These are phyloP conservation scores for Pyrochroa serraticornis DNA, from an alignment of 2,888 invertebrate species.

Conservation along the genomic window DNA sequence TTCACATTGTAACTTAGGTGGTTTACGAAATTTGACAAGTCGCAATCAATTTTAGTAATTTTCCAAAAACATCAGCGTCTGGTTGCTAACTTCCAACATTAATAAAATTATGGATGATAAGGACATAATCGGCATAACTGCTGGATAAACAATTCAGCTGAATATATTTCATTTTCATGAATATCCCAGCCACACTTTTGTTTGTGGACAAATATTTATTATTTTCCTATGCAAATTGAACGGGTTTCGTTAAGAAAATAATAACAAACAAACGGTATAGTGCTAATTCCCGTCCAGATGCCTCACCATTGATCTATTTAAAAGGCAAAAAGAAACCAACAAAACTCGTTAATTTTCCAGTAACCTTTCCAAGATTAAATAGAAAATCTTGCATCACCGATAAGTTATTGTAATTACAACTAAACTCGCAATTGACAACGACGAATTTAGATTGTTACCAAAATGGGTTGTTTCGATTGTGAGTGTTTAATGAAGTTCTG, in stretches of 20 bases:
- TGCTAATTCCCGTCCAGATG: neutral
- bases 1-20: too few relatives aligned
- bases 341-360: too few relatives aligned
- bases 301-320: neutral
- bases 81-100: neutral
- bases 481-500: too few relatives aligned
- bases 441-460: too few relatives aligned
- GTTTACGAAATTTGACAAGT: too few relatives aligned
- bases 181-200: conserved; percentile 15
- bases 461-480: too few relatives aligned
- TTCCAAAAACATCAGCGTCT: neutral
- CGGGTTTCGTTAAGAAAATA: conserved; percentile 6
- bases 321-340: neutral
- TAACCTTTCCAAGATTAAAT: too few relatives aligned
- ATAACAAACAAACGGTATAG: conserved; percentile 11
- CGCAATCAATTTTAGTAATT: too few relatives aligned
- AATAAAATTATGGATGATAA: conserved; percentile 5
- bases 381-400: too few relatives aligned
- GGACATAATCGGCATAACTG: conserved; percentile 15
- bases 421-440: too few relatives aligned
- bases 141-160: conserved; percentile 17
- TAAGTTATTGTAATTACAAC: too few relatives aligned
- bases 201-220: conserved; percentile 18
- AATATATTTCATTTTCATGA: conserved; percentile 14
- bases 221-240: conserved; percentile 23